Percentiles rank a stretch among this genome's conserved stretches.
phyloP scores from a whole-genome alignment of 2,113 vertebrate genomes.

The Rhombomys opimus region DNA sequence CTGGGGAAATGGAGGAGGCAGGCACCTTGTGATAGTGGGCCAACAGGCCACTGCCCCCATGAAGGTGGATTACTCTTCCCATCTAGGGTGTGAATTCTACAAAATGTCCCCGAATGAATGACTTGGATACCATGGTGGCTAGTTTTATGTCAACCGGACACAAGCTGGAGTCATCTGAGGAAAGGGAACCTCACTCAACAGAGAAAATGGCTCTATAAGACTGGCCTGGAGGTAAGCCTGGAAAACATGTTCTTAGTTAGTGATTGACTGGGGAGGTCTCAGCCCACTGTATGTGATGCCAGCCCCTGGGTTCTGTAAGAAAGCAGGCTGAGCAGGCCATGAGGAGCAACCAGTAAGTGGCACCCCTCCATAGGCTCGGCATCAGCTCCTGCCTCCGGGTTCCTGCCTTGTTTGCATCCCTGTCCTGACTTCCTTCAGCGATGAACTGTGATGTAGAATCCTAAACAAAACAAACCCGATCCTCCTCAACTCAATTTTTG shows the following conservation, averaged over 20 bases:
- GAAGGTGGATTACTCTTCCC: neutral
- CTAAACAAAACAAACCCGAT: neutral
- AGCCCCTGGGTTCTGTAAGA: neutral
- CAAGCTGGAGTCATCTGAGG: neutral
- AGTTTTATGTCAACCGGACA: neutral
- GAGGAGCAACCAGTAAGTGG: neutral
- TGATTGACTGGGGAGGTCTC: neutral
- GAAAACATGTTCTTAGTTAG: neutral
- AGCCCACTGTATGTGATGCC: neutral
- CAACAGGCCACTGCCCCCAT: neutral
- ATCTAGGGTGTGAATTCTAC: neutral
- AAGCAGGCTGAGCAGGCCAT: neutral
- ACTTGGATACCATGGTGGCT: neutral
- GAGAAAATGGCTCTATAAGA: neutral
- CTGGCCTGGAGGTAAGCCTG: neutral
- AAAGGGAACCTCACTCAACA: too few relatives aligned
- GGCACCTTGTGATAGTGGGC: neutral
- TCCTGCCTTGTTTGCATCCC: neutral
- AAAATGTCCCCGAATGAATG: neutral
- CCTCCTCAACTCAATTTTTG: neutral
- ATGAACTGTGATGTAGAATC: neutral
- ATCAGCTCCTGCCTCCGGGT: neutral
- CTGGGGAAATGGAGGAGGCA: neutral
- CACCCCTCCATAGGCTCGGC: neutral
- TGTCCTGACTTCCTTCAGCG: neutral